Percentiles rank a stretch among this genome's conserved stretches.
Conservation (phyloP, 2,888 invertebrate species). For the Schizotus pectinicornis region DNA sequence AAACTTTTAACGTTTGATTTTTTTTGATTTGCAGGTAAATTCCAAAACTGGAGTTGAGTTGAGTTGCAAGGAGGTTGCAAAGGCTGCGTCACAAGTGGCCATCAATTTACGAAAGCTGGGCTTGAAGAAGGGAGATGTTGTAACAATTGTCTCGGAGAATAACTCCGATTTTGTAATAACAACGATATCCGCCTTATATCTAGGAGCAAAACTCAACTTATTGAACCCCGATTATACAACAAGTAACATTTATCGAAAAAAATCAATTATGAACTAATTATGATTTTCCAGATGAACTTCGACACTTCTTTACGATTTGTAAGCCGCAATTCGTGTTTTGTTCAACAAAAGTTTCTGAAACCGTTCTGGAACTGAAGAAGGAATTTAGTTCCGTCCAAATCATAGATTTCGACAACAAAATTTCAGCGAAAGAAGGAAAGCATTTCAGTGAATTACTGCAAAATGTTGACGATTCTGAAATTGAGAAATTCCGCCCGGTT, state of each 20-base stretch:
- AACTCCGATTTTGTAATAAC: constrained; percentile 5
- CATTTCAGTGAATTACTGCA: constrained; percentile 3
- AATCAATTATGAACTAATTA: neutral
- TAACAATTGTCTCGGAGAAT: constrained; percentile 18
- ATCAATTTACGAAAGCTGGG: neutral
- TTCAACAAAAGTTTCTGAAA: constrained; percentile 1
- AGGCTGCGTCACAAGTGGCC: neutral
- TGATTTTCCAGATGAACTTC: constrained; percentile 13
- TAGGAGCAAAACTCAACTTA: constrained; percentile 7
- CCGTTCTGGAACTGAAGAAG: constrained; percentile 2
- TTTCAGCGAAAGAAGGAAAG: neutral
- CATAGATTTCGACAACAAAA: constrained; percentile 1
- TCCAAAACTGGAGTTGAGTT: too few relatives aligned
- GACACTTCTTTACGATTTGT: constrained; percentile 4
- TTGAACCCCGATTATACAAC: constrained; percentile 16
- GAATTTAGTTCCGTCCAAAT: neutral
- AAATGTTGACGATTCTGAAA: neutral
- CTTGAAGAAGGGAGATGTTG: constrained; percentile 10
- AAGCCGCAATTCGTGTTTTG: constrained; percentile 9
- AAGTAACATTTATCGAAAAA: neutral
- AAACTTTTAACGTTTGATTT: too few relatives aligned
- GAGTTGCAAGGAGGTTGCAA: too few relatives aligned
- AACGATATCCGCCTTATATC: constrained; percentile 1
- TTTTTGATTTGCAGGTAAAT: too few relatives aligned
- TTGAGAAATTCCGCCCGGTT: neutral